phyloP scores from a whole-genome alignment of 53 echinoderm and acorn worm genomes.

The Zoroaster sp. region DNA sequence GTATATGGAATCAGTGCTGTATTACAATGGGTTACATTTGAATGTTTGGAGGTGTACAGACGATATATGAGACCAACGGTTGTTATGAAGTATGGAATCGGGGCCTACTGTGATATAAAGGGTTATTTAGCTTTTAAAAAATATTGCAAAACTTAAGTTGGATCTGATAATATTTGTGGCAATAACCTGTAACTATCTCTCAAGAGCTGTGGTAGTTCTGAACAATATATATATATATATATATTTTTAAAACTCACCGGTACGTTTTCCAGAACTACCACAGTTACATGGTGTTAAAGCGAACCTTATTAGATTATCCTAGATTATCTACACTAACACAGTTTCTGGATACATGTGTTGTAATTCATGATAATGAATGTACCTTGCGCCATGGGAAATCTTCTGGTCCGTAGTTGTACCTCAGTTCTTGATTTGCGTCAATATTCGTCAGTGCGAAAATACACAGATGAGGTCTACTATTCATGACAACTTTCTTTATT shows the following conservation, averaged over 20 bases:
- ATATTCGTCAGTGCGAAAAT: conserved; percentile 41
- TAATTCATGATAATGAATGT: not conserved
- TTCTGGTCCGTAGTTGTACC: conserved; percentile 57
- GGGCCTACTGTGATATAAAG: no score
- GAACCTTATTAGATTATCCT: not conserved
- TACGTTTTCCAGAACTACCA: no score
- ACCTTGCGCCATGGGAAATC: conserved; percentile 64
- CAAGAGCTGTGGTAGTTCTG: no score
- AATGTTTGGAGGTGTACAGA: not conserved
- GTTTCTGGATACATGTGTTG: not conserved
- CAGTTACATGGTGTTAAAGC: no score
- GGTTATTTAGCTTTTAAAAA: no score
- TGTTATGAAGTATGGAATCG: not conserved
- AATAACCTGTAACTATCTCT: no score
- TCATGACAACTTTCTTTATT: conserved; percentile 41
- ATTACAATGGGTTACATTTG: not conserved
- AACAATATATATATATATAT: no score
- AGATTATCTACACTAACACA: not conserved
- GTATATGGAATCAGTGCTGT: not conserved
- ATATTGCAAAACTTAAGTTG: no score
- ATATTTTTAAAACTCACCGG: no score
- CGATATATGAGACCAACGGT: not conserved
- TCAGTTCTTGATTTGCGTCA: conserved; percentile 34
- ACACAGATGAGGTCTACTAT: conserved; percentile 41
- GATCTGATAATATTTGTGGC: no score